Base-by-base conservation (phyloP, 64 coral and sea anemone genomes). In the Porites lutea region DNA sequence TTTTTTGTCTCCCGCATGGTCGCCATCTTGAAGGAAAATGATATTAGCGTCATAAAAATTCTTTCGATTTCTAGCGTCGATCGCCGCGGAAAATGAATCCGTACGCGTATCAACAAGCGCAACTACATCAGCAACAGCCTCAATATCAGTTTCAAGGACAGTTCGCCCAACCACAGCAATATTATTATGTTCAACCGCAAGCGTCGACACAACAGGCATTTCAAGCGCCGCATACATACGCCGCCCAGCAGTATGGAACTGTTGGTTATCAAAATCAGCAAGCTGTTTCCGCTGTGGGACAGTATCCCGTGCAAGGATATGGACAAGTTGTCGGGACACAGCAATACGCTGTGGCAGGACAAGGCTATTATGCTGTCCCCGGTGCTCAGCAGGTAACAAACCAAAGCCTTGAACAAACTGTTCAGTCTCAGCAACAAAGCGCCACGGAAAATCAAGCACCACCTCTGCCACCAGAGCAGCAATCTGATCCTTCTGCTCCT, bases 81-180 rank as follows among this genome's bases (percentile, higher is more conserved):
- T 6, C 55, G 44, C 49, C 51, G 66, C 47, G 75, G 2, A 87
- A 59, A 82, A 97, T 97, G 92, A 88, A 97, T 83, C 95, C 95
- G 10, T 97, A 94, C 65, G 92, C 89, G 66, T 97, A 94, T 78
- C 95, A 93, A 89, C 92, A 82, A 58, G 77, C 92, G 73, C 92
- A 89, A 45, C 47, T 94, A 72, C 66, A 79, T 48, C 92, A 80
- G 74, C 95, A 96, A 71, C 95, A 93, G 78, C 45, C 80, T 45
- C 92, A 94, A 22, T 82, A 90, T 65, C 94, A 95, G 60, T 96
- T 90, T 89, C 95, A 88, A 80, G 88, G 62, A 58, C 75, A 93
- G 23, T 97, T 77, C 47, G 15, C 68, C 16, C 90, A 92, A 79
- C 95, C 88, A 67, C 95, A 97, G 57, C 92, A 88, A 58, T 92